Evolutionary conservation across 2,888 invertebrate genomes (phyloP).

Genomic region (Cantharis nigra): DNA sequence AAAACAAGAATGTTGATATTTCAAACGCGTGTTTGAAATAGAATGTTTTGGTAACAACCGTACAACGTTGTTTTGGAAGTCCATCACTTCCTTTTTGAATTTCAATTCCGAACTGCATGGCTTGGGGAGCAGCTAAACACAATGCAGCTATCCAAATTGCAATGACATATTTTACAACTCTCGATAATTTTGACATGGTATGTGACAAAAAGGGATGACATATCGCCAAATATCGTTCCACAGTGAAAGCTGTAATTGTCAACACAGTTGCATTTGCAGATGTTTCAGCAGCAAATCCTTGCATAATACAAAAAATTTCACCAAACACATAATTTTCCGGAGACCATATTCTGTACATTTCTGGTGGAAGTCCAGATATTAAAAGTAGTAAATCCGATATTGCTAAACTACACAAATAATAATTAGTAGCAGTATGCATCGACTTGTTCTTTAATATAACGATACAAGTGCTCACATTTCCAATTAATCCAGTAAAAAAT

Average conservation of each 20-base stretch:
- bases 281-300: slow-evolving; percentile 80
- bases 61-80: slow-evolving; percentile 50
- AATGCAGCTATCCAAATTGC: slow-evolving; percentile 81
- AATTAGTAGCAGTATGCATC: slow-evolving; percentile 82
- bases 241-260: slow-evolving; percentile 71
- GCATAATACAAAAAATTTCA: slow-evolving; percentile 75
- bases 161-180: slow-evolving; percentile 81
- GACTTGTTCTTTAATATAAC: slow-evolving; percentile 81
- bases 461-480: slow-evolving; percentile 83
- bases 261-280: slow-evolving; percentile 77
- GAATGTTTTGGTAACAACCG: slow-evolving; percentile 59
- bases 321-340: slow-evolving; percentile 81
- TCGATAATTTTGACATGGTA: slow-evolving; percentile 84
- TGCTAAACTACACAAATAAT: slow-evolving; percentile 83
- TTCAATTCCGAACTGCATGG: slow-evolving; percentile 58
- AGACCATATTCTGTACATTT: slow-evolving; percentile 78
- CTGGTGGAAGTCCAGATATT: slow-evolving; percentile 80
- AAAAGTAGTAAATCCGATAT: slow-evolving; percentile 81
- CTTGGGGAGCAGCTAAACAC: slow-evolving; percentile 75
- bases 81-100: slow-evolving; percentile 50
- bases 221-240: slow-evolving; percentile 72
- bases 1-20: slow-evolving; percentile 81
- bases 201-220: slow-evolving; percentile 74
- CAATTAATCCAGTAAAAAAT: slow-evolving; percentile 77
- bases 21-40: slow-evolving; percentile 72